Base-by-base conservation (phyloP, 2,888 invertebrate genomes). In the Poecilus cupreus region DNA sequence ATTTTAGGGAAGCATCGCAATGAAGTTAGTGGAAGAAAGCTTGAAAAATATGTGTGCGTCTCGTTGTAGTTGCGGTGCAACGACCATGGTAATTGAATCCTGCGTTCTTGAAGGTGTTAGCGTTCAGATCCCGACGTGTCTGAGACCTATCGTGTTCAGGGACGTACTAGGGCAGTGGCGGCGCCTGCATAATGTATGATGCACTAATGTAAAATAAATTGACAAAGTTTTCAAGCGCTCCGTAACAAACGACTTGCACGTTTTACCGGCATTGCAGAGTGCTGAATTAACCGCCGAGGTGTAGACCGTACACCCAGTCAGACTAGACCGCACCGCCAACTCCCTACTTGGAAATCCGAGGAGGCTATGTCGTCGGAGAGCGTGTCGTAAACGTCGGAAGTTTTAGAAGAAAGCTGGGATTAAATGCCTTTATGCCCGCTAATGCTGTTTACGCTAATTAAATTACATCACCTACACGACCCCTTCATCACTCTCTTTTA, bases 131-230 rank as follows among this genome's bases (percentile, higher is more conserved):
- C n/a, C 26, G 5, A 26, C 5, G 2, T 5, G 26, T 3, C 26
- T 26, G 26, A 0, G 32, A 32, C 32, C 8, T 5, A 8, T 32
- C 32, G 32, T 32, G 4, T 32, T 32, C 32, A 32, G 32, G 4
- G 32, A 32, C 32, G 32, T 32, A 32, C 20, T 13, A 10, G 60
- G 60, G 37, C 16, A 68, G 64, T 10, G 24, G 22, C 64, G 13
- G 11, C 10, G 54, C 20, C 75, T 81, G 81, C 81, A 81, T 81
- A 81, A 81, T 81, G 81, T 81, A 81, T 81, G 81, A 81, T 64
- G 81, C 81, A 81, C 81, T 81, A 81, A 81, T 81, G 81, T 81
- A 81, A 81, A 81, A 81, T 81, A 81, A 81, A 81, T 81, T 81
- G 81, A 81, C 81, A 81, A 81, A 81, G 81, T 81, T 81, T 81